A percentile compares a stretch with the other conserved stretches of the same genome.
Evolutionary conservation across 2,888 invertebrate species (phyloP).

Genomic region (Xylophagus ater): DNA sequence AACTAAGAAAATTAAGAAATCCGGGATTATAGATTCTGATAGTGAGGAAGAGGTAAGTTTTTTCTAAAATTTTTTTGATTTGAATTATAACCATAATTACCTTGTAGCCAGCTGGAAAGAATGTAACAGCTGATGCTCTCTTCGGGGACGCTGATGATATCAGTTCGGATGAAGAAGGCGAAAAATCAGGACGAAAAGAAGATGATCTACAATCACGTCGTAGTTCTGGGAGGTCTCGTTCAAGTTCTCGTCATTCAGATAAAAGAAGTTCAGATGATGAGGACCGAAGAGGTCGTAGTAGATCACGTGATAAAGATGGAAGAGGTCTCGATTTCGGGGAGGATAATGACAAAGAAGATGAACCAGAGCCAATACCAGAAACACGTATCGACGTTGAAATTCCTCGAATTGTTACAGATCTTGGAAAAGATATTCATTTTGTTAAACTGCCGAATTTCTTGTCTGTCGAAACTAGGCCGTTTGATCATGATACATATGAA

Average conservation of each 20-base stretch:
- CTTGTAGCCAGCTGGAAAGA: constrained; percentile 23
- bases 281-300: constrained; percentile 38
- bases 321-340: constrained; percentile 29
- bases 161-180: constrained; percentile 62
- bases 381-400: constrained; percentile 95
- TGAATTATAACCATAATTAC: constrained; percentile 24
- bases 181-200: constrained; percentile 28
- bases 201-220: constrained; percentile 30
- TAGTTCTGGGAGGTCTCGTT: constrained; percentile 28
- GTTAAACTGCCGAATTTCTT: constrained; percentile 97
- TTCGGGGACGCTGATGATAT: constrained; percentile 93
- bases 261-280: constrained; percentile 38
- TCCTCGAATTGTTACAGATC: constrained; percentile 85
- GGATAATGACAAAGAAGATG: constrained; percentile 62
- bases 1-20: constrained; percentile 42
- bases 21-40: constrained; percentile 53
- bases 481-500: constrained; percentile 89
- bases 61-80: background rate
- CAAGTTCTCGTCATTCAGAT: constrained; percentile 33
- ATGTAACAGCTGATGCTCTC: constrained; percentile 61
- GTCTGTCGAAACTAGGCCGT: constrained; percentile 94
- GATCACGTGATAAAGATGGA: constrained; percentile 29
- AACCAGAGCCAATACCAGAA: constrained; percentile 75
- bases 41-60: constrained; percentile 45
- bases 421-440: constrained; percentile 87